Evolutionary conservation across 2,797 vertebrate genomes (phyloP).

Genomic region (Sebastes matsubarae): DNA sequence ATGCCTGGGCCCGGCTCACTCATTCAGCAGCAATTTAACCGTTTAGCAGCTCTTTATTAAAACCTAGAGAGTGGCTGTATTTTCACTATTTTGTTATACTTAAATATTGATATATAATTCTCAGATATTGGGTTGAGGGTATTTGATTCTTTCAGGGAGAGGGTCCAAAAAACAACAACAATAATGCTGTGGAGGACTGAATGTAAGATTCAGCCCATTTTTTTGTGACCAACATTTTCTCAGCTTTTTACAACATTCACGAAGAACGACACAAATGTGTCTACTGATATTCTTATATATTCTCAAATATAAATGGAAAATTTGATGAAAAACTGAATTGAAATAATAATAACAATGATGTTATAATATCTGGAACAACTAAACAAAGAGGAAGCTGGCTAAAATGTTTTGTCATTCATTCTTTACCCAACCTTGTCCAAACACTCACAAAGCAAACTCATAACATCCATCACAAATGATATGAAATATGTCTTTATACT

Average conservation of each 20-base stretch:
- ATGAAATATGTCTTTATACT: neutral
- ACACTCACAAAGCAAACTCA: neutral
- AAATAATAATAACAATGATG: neutral
- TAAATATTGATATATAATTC: neutral
- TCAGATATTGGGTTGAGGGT: neutral
- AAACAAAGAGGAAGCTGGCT: neutral
- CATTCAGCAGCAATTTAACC: neutral
- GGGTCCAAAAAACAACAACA: neutral
- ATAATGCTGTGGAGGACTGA: neutral
- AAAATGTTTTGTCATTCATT: neutral
- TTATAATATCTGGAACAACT: neutral
- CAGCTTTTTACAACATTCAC: neutral
- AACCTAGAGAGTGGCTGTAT: neutral
- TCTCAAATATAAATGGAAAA: neutral
- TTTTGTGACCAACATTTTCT: neutral
- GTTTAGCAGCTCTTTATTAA: neutral
- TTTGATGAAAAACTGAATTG: neutral
- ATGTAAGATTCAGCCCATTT: neutral
- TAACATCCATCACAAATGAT: neutral
- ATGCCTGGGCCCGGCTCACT: neutral
- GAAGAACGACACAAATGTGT: neutral
- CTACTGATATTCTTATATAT: neutral
- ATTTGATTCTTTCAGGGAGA: neutral
- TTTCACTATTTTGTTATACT: neutral
- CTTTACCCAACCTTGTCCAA: neutral